These are phyloP conservation scores for Arothron firmamentum DNA, from an alignment of 2,113 vertebrate genomes.

Conservation along the genomic window DNA sequence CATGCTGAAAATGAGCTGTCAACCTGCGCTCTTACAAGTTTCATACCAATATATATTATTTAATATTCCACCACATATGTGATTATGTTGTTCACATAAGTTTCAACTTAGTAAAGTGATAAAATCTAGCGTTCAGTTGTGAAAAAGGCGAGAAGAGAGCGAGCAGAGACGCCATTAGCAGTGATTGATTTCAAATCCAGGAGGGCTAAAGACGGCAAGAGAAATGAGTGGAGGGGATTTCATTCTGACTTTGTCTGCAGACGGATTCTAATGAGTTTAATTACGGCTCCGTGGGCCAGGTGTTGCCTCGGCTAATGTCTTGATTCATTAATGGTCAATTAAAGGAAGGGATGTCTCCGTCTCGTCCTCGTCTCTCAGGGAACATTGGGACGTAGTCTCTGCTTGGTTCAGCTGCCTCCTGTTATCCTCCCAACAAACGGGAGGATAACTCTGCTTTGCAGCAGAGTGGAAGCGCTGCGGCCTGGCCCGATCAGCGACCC, in stretches of 20 bases:
- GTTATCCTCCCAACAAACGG: too few species aligned
- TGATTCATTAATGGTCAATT: constrained; percentile 61
- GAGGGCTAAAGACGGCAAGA: background rate
- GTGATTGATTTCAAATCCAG: too few species aligned
- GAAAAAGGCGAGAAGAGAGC: background rate
- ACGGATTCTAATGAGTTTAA: constrained; percentile 66
- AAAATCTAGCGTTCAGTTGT: background rate
- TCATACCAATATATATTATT: too few species aligned
- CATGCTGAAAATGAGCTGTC: too few species aligned
- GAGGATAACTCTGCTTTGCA: too few species aligned
- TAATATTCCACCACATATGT: too few species aligned
- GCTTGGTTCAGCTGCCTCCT: constrained; percentile 2
- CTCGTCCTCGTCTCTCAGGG: constrained; percentile 10
- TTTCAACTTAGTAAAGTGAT: too few species aligned
- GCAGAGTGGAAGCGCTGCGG: too few species aligned
- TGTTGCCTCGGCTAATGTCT: constrained; percentile 56
- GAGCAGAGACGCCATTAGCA: too few species aligned
- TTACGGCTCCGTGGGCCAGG: constrained; percentile 49
- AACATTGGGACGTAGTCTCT: constrained; percentile 30
- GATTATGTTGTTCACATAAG: too few species aligned
- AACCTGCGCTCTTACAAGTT: too few species aligned
- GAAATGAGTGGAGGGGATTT: background rate
- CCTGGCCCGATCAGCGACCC: too few species aligned
- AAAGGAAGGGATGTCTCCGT: constrained; percentile 14
- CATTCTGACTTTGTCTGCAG: constrained; percentile 31